These are phyloP conservation scores for Drosophila picticornis DNA, from an alignment of 2,888 invertebrate species.

Conservation along the genomic window DNA sequence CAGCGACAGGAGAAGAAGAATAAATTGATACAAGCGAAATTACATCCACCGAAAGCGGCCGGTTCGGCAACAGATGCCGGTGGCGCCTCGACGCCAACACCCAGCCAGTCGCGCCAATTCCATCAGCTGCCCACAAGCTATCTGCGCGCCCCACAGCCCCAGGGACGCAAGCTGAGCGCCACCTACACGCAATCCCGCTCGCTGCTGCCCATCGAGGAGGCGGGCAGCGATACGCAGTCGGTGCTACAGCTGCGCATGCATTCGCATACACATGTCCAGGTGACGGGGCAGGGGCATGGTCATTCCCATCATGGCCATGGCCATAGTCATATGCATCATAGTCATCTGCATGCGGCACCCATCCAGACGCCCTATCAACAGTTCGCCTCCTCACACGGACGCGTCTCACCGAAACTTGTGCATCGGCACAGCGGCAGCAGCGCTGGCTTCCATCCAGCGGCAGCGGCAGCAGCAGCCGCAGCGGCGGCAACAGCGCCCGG, in stretches of 20 bases:
- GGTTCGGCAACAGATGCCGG: slow-evolving; percentile 76
- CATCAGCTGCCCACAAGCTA: slow-evolving; percentile 87
- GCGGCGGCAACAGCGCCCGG: slow-evolving; percentile 8
- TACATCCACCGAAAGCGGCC: slow-evolving; percentile 85
- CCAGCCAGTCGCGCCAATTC: slow-evolving; percentile 86
- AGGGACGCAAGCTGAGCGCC: slow-evolving; percentile 84
- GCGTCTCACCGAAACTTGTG: slow-evolving; percentile 82
- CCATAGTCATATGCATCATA: slow-evolving; percentile 58
- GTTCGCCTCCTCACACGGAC: slow-evolving; percentile 76
- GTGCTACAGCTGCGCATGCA: slow-evolving; percentile 81
- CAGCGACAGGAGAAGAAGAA: slow-evolving; percentile 86
- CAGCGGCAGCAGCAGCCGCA: slow-evolving; percentile 24
- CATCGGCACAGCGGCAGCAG: slow-evolving; percentile 84
- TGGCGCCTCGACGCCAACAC: slow-evolving; percentile 82
- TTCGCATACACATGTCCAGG: slow-evolving; percentile 69
- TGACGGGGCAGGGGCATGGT: slow-evolving; percentile 62
- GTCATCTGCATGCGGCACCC: slow-evolving; percentile 42
- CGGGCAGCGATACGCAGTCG: slow-evolving; percentile 76
- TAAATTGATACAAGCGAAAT: slow-evolving; percentile 86
- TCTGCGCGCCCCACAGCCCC: slow-evolving; percentile 84
- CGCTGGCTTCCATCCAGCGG: slow-evolving; percentile 78
- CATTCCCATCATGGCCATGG: slow-evolving; percentile 54
- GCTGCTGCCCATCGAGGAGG: slow-evolving; percentile 85
- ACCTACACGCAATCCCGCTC: slow-evolving; percentile 85
- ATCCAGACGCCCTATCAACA: slow-evolving; percentile 69